Conservation (phyloP, 2,797 vertebrate species). For the Pseudocheirus occidentalis region DNA sequence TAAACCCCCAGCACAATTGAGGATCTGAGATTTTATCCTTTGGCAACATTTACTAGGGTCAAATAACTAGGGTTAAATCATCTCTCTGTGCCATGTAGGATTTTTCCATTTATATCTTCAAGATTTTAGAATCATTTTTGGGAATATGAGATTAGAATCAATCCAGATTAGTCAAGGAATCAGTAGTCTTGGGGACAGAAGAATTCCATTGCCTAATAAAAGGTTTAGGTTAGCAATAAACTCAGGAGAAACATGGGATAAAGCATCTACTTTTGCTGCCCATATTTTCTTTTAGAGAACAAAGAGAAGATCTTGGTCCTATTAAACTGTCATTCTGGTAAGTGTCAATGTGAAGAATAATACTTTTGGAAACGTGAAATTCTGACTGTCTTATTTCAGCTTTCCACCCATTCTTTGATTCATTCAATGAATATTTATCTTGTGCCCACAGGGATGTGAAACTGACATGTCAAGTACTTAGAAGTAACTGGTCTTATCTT, state of each 20-base stretch:
- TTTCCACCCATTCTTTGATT: slow-evolving; percentile 55
- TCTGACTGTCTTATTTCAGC: slow-evolving; percentile 63
- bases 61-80: neutral
- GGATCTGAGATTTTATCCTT: neutral
- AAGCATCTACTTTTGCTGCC: neutral
- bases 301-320: slow-evolving; percentile 54
- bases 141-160: slow-evolving; percentile 8
- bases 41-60: neutral
- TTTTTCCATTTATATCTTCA: slow-evolving; percentile 9
- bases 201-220: neutral
- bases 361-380: slow-evolving; percentile 58
- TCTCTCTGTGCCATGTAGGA: neutral
- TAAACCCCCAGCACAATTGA: neutral
- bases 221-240: neutral
- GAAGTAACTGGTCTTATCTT: slow-evolving; percentile 68
- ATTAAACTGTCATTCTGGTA: slow-evolving; percentile 43
- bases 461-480: slow-evolving; percentile 46
- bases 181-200: slow-evolving; percentile 40
- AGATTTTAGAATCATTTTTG: slow-evolving; percentile 11
- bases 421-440: slow-evolving; percentile 76
- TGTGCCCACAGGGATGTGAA: slow-evolving; percentile 60
- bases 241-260: neutral
- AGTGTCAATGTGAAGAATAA: slow-evolving; percentile 58
- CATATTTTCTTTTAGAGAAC: slow-evolving; percentile 43
- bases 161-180: slow-evolving; percentile 28